Conservation (phyloP, 2,113 vertebrate species). For the Nanorana parkeri region DNA sequence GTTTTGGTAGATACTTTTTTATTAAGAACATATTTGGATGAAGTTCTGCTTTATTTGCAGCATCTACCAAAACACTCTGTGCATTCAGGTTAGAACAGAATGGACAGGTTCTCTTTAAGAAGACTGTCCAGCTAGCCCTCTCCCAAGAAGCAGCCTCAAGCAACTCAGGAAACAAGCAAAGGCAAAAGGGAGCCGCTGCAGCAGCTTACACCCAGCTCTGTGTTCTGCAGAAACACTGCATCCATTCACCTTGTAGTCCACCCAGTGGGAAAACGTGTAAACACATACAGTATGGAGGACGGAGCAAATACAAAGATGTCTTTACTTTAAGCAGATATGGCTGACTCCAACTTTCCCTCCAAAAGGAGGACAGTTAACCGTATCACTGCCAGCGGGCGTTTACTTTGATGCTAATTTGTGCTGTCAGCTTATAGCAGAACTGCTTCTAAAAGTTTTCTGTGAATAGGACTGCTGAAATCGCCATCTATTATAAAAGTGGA, state of each 20-base stretch:
- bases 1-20: no score
- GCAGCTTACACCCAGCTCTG: slow-evolving; percentile 12
- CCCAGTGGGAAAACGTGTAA: slow-evolving; percentile 42
- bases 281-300: slow-evolving; percentile 24
- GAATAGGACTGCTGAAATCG: no score
- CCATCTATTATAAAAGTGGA: no score
- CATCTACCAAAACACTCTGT: no score
- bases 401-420: background rate
- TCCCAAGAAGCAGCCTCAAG: background rate
- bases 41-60: no score
- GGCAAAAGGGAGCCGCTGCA: slow-evolving; percentile 12
- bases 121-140: background rate
- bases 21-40: no score
- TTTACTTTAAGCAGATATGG: slow-evolving; percentile 30
- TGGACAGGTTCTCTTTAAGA: no score
- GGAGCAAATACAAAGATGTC: slow-evolving; percentile 43
- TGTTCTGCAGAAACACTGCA: slow-evolving; percentile 41
- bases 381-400: background rate
- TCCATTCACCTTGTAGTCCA: slow-evolving; percentile 51
- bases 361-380: slow-evolving; percentile 2
- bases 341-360: slow-evolving; percentile 9
- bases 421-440: background rate
- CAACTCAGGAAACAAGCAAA: slow-evolving; percentile 12
- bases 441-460: background rate
- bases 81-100: no score